A percentile compares a stretch with the other conserved stretches of the same genome.
Conservation (phyloP, 2,113 vertebrate species). For the Pipra filicauda region DNA sequence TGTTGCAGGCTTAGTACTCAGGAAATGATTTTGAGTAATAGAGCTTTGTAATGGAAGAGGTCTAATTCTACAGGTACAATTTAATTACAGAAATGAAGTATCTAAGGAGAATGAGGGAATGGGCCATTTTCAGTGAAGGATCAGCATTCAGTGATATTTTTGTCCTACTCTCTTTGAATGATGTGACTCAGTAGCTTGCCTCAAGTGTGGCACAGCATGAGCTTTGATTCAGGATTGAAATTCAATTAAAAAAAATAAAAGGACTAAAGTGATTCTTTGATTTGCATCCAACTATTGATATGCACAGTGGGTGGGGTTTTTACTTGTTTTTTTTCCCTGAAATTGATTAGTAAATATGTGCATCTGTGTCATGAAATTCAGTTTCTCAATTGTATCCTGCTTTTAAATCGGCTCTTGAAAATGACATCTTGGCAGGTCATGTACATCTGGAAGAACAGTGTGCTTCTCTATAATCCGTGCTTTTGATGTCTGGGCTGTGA, state of each 20-base stretch:
- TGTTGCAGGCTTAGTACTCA: neutral
- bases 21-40: constrained; percentile 39
- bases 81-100: constrained; percentile 3
- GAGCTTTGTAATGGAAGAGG: neutral
- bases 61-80: neutral
- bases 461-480: neutral
- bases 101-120: neutral
- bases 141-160: constrained; percentile 39
- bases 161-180: constrained; percentile 1
- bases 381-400: neutral
- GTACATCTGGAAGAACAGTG: neutral
- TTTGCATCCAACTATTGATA: neutral
- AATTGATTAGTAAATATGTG: neutral
- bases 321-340: neutral
- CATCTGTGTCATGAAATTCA: neutral
- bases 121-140: neutral
- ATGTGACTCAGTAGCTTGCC: neutral
- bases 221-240: constrained; percentile 1
- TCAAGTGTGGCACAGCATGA: neutral
- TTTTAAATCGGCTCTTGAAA: neutral
- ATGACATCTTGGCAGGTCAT: neutral
- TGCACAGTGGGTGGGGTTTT: neutral
- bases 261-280: neutral
- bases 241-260: neutral
- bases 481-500: neutral